Percentiles rank a stretch among this genome's conserved stretches.
Evolutionary conservation across 2,888 invertebrate species (phyloP).

Genomic region (Julus scanicus): DNA sequence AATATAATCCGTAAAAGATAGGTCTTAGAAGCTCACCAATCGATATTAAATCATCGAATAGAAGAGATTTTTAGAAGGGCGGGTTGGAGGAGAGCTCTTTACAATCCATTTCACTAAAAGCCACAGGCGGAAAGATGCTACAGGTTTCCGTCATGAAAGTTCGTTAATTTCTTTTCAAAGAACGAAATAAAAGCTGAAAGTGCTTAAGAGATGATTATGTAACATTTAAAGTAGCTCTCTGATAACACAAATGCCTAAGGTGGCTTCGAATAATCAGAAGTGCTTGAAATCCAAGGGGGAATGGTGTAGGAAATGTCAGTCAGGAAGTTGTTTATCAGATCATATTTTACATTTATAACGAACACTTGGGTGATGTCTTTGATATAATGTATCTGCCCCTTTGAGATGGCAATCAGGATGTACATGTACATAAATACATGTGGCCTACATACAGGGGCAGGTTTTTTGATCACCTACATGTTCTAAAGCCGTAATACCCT

Average conservation of each 20-base stretch:
- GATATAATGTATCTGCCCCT: too few species aligned
- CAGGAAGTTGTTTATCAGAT: too few species aligned
- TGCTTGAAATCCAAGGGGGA: neutral
- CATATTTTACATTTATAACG: too few species aligned
- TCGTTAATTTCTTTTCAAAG: neutral
- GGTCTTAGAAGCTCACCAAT: neutral
- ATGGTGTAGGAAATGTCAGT: too few species aligned
- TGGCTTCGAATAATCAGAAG: neutral
- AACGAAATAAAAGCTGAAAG: neutral
- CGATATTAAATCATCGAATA: neutral
- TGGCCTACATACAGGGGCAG: too few species aligned
- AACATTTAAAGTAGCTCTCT: neutral
- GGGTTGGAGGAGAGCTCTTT: neutral
- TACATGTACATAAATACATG: too few species aligned
- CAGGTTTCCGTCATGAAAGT: neutral
- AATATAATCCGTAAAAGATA: constrained; percentile 6
- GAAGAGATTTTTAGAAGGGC: neutral
- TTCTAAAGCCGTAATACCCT: too few species aligned
- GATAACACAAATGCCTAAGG: neutral
- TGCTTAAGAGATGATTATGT: neutral
- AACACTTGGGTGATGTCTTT: too few species aligned
- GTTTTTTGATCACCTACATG: too few species aligned
- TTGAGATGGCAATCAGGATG: too few species aligned
- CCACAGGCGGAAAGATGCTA: constrained; percentile 17
- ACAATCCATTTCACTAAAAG: neutral